These are phyloP conservation scores for Hypomecis atomaria DNA, from an alignment of 2,888 invertebrate genomes.

Conservation along the genomic window DNA sequence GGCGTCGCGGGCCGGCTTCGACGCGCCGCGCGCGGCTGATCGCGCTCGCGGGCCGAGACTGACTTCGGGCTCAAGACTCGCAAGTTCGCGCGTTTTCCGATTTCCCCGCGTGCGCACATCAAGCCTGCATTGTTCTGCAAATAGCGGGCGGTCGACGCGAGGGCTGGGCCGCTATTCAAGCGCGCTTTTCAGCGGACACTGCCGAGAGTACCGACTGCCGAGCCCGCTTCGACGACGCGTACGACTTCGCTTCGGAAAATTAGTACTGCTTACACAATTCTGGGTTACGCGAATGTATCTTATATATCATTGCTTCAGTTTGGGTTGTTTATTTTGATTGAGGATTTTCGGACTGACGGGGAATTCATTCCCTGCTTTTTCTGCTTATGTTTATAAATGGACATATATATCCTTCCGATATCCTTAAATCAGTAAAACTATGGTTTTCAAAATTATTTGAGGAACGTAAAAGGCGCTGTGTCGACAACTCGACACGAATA, in stretches of 20 bases:
- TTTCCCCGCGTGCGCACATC: conserved; percentile 83
- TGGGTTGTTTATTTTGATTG: conserved; percentile 3
- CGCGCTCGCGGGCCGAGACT: conserved; percentile 79
- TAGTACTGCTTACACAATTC: conserved; percentile 36
- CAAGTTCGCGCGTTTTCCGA: conserved; percentile 72
- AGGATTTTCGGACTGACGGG: too few species aligned
- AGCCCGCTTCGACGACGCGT: conserved; percentile 45
- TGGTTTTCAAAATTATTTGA: conserved; percentile 32
- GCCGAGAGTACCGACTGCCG: conserved; percentile 56
- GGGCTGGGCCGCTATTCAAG: conserved; percentile 76
- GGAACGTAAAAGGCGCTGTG: conserved; percentile 40
- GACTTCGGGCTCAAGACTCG: conserved; percentile 51
- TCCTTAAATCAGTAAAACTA: too few species aligned
- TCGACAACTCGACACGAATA: conserved; percentile 38
- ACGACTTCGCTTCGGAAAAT: conserved; percentile 52
- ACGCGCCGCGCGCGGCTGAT: conserved; percentile 82
- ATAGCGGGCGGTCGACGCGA: conserved; percentile 66
- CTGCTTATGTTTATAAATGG: too few species aligned
- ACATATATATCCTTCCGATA: too few species aligned
- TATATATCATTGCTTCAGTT: conserved; percentile 1
- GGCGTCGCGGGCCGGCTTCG: conserved; percentile 66
- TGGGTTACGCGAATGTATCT: conserved; percentile 17
- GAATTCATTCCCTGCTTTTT: too few species aligned
- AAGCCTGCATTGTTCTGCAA: conserved; percentile 83
- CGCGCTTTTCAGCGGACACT: conserved; percentile 61